Base-by-base conservation (phyloP, 1,140 invertebrate genomes). In the Ladona fulva region DNA sequence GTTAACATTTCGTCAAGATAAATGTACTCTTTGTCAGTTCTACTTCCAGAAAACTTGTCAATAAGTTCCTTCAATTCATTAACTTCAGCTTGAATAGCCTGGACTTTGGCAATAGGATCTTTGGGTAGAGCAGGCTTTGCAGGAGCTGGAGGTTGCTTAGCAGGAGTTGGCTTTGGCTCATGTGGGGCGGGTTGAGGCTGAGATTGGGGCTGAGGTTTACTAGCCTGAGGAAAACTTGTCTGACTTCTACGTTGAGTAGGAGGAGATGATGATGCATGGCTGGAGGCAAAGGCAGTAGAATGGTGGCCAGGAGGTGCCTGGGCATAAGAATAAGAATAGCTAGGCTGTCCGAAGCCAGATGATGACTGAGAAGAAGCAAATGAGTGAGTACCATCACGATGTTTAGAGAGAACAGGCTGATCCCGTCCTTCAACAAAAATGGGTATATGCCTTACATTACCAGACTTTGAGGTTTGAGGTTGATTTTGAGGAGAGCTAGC, bases 1-100 rank as follows among this genome's bases (percentile, higher is more conserved):
- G 96, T 98, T 19, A 98, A 85, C 95, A 97, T 97, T 85, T 98
- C 96, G 84, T 98, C 96, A 73, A 98, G 84, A 83, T 92, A 96
- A 37, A 94, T 87, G 82, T 96, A 98, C 77, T 93, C 88, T 84
- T 97, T 97, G 82, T 96, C 93, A 80, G 89, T 89, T 80, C 90
- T 89, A 5, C 88, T 89, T 3, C 95, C 95, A 42, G 82, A 86
- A 82, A 94, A 97, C 77, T 89, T 86, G 79, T 94, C 92, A 10
- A 97, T 94, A 82, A 93, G 88, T 19, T 87, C 87, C 86, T 92
- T 91, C 0, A 96, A 87, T 25, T 92, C 89, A 29, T 93, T 88
- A 0, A 96, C 92, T 80, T 96, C 94, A 24, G 91, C 89, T 82
- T 94, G 90, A 74, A 97, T 92, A 29, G 87, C 85, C 79, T 94